Evolutionary conservation across 2,797 vertebrate species (phyloP), one percentile per base, ranked within the genome.

Genomic region (Gadopsis marmoratus): DNA sequence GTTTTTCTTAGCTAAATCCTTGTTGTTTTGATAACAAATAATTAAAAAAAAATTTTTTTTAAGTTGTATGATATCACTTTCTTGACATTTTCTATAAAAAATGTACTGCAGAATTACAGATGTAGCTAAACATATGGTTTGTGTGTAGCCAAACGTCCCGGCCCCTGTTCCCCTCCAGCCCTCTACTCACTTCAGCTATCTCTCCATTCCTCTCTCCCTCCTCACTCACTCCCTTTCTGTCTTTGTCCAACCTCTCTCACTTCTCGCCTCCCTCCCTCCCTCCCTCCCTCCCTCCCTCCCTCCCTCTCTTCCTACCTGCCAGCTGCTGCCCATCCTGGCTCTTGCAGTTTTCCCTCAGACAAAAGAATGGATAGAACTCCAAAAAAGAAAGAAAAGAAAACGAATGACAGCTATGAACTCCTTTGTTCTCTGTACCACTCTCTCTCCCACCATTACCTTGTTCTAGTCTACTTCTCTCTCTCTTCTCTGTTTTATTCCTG

Each of bases 301-400:
- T 83, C 72, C 50, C 67, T 85, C 86, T 72, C 68, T 69, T 88
- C 86, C 92, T 91, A 94, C 93, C 93, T 94, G 92, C 92, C 92
- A 93, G 92, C 93, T 94, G 93, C 90, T 89, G 86, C 87, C 83
- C 81, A 55, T 90, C 90, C 84, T 81, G 83, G 85, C 84, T 91
- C 82, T 87, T 81, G 86, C 88, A 84, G 79, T 91, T 80, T 31
- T 76, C 82, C 74, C 50, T 63, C 78, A 59, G 53, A 91, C 91
- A 94, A 92, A 92, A 86, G 86, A 80, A 88, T 63, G 88, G 88
- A 77, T 79, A 85, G 86, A 91, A 81, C 70, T 79, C 80, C 45
- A 67, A 43, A 83, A 75, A 87, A 47, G 79, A 82, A 80, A 77
- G 45, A 80, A 79, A 48, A 67, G 76, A 85, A 88, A 85, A 65